phyloP scores from a whole-genome alignment of 2,113 vertebrate genomes.

The Cavia aperea region DNA sequence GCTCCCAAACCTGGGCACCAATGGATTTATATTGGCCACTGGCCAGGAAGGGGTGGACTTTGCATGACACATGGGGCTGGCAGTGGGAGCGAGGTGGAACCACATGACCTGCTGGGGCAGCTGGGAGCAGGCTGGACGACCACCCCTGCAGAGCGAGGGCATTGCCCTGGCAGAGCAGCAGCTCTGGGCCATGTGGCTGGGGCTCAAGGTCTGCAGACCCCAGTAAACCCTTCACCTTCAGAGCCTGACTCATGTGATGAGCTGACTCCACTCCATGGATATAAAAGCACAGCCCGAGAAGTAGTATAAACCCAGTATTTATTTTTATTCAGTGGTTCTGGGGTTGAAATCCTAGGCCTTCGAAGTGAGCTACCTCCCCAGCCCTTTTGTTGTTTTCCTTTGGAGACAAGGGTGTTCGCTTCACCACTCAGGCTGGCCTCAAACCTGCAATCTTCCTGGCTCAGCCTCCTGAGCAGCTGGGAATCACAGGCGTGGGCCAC shows the following conservation, averaged over 20 bases:
- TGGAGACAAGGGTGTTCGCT: background rate
- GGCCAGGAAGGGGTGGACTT: background rate
- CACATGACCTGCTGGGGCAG: background rate
- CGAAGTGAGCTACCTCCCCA: background rate
- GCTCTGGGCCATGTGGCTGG: background rate
- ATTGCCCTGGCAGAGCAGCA: background rate
- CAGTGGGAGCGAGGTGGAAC: background rate
- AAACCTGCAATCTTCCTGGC: background rate
- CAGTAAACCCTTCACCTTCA: background rate
- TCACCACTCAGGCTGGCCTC: background rate
- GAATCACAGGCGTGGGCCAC: background rate
- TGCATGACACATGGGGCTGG: background rate
- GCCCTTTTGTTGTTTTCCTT: background rate
- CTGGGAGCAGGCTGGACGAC: background rate
- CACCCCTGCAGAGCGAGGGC: background rate
- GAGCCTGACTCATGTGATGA: background rate
- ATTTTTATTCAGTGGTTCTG: background rate
- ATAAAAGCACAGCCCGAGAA: rapidly evolving
- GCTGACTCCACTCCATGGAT: background rate
- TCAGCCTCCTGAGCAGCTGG: background rate
- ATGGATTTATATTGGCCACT: background rate
- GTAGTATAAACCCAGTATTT: background rate
- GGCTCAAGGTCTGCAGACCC: background rate
- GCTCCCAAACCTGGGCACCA: too few species aligned
- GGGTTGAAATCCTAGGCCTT: background rate